A percentile compares a stretch with the other conserved stretches of the same genome.
phyloP scores from a whole-genome alignment of 1,140 invertebrate genomes.

The Brachionus sp. region DNA sequence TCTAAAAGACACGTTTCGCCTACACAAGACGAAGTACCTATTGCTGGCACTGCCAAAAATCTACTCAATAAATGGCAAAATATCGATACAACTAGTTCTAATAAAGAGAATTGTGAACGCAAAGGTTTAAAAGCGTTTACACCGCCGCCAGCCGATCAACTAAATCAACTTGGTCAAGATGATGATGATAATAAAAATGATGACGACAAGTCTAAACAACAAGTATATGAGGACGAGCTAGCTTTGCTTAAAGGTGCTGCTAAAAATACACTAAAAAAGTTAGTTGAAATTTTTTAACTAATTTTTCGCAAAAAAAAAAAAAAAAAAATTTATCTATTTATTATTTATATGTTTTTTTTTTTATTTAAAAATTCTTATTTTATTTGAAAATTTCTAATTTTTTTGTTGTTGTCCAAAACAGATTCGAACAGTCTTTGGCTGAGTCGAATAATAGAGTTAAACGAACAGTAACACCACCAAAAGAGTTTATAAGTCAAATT shows the following conservation, averaged over 20 bases:
- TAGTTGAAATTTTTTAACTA: background rate
- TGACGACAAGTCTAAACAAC: background rate
- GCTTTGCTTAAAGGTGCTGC: conserved; percentile 28
- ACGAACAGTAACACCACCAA: conserved; percentile 34
- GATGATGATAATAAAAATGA: background rate
- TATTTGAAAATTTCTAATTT: no score
- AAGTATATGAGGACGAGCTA: conserved; percentile 7
- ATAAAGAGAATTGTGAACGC: background rate
- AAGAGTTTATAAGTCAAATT: conserved; percentile 12
- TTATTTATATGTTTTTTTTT: no score
- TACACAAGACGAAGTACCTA: background rate
- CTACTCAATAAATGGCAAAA: conserved; percentile 31
- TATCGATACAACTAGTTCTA: background rate
- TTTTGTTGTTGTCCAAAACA: background rate
- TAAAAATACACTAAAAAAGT: background rate
- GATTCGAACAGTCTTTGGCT: conserved; percentile 38
- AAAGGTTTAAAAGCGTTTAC: conserved; percentile 7
- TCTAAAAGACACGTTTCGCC: background rate
- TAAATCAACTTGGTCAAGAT: background rate
- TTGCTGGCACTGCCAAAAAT: background rate
- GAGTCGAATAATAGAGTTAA: conserved; percentile 21
- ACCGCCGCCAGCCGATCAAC: background rate
- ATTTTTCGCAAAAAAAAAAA: background rate
- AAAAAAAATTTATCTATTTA: no score
- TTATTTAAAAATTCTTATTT: no score